Evolutionary conservation across 1,140 invertebrate species (phyloP).

Genomic region (Drosophila ogumai): DNA sequence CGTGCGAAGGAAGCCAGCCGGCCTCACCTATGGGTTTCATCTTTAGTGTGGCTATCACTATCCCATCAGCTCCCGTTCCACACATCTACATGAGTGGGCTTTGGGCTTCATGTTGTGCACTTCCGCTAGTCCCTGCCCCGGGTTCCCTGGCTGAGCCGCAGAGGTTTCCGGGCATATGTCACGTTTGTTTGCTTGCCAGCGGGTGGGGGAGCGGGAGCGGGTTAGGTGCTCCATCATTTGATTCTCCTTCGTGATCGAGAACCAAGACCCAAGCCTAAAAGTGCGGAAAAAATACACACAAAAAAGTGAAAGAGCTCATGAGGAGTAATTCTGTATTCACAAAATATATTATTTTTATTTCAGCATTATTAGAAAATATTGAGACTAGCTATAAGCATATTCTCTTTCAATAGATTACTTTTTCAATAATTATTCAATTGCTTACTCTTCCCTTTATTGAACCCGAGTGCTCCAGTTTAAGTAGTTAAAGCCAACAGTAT

Average conservation of each 20-base stretch:
- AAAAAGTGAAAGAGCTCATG: background rate
- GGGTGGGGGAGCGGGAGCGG: background rate
- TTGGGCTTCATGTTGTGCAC: constrained; percentile 34
- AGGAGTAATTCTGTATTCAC: no score
- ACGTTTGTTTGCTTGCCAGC: constrained; percentile 45
- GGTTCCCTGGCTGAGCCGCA: constrained; percentile 8
- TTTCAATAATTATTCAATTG: no score
- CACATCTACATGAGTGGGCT: constrained; percentile 23
- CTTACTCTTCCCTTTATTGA: background rate
- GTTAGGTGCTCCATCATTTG: constrained; percentile 25
- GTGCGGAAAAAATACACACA: background rate
- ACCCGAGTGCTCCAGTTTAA: background rate
- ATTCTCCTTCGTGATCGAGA: constrained; percentile 19
- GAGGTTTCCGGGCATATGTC: constrained; percentile 59
- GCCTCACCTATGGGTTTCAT: constrained; percentile 53
- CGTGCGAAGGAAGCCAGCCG: constrained; percentile 35
- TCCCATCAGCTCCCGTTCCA: constrained; percentile 34
- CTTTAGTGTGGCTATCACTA: constrained; percentile 43
- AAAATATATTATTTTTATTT: no score
- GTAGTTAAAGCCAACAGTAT: no score
- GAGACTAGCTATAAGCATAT: background rate
- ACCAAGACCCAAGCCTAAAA: constrained; percentile 2
- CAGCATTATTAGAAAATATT: background rate
- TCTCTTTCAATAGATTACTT: background rate
- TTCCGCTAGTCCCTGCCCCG: constrained; percentile 45